Percentiles rank a stretch among this genome's conserved stretches.
These are phyloP conservation scores for Exephanes ischioxanthus DNA, from an alignment of 2,888 invertebrate species.

Conservation along the genomic window DNA sequence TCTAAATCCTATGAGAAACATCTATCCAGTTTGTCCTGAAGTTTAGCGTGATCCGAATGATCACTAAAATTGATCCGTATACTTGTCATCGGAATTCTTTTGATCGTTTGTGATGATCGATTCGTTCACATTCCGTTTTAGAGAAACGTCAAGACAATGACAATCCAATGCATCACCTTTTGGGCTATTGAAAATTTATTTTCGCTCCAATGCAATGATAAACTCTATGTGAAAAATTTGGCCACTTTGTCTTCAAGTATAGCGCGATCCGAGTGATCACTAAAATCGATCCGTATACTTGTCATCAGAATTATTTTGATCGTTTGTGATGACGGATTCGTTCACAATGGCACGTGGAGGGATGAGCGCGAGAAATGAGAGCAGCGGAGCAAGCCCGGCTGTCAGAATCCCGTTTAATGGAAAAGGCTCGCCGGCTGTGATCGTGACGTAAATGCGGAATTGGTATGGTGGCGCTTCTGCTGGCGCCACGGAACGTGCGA, in stretches of 20 bases:
- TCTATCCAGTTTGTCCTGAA: background rate
- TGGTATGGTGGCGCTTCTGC: conserved; percentile 38
- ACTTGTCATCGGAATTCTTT: conserved; percentile 18
- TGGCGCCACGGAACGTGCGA: conserved; percentile 52
- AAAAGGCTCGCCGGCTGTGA: conserved; percentile 44
- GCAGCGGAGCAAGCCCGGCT: conserved; percentile 40
- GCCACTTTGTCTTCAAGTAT: background rate
- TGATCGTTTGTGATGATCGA: background rate
- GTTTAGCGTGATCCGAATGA: background rate
- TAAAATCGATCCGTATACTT: background rate
- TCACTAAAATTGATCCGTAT: background rate
- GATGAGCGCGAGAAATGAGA: conserved; percentile 17
- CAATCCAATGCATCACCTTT: background rate
- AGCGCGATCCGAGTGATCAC: background rate
- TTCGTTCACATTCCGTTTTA: background rate
- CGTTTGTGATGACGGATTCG: conserved; percentile 12
- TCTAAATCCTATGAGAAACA: background rate
- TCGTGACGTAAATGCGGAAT: conserved; percentile 64
- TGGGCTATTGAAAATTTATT: too few species aligned
- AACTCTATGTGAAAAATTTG: background rate
- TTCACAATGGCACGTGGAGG: conserved; percentile 2
- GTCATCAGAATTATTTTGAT: conserved; percentile 6
- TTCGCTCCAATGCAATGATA: too few species aligned
- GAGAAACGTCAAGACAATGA: background rate
- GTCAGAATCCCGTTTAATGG: conserved; percentile 62